These are phyloP conservation scores for Caenorhabditis sp. DNA, from an alignment of 2,888 invertebrate species.

Conservation along the genomic window DNA sequence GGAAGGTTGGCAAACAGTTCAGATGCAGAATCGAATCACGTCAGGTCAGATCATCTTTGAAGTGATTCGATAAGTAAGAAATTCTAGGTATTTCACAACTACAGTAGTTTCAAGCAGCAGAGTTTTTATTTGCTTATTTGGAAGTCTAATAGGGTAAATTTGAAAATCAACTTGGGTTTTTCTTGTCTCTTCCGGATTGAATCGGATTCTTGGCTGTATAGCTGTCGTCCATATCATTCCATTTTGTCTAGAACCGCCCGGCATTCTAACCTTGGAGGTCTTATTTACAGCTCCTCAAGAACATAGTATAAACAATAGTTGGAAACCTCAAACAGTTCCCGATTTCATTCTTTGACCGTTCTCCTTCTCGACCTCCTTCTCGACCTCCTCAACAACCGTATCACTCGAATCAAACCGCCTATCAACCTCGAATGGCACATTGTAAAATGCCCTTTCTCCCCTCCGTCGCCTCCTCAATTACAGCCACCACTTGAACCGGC, in stretches of 20 bases:
- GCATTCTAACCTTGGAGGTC: too few species aligned
- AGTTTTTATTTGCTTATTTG: too few species aligned
- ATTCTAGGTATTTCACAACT: constrained; percentile 32
- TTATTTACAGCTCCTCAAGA: too few species aligned
- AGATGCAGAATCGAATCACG: constrained; percentile 2
- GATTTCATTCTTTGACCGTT: constrained; percentile 8
- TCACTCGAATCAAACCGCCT: not conserved
- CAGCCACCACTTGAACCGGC: constrained; percentile 39
- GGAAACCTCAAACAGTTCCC: not conserved
- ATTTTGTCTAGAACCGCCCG: too few species aligned
- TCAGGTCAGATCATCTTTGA: constrained; percentile 39
- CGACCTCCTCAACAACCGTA: not conserved
- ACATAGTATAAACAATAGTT: too few species aligned
- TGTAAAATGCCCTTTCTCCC: constrained; percentile 33
- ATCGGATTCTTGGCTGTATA: too few species aligned
- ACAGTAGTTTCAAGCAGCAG: too few species aligned
- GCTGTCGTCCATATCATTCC: too few species aligned
- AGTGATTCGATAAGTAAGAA: constrained; percentile 36
- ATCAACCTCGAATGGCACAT: constrained; percentile 26
- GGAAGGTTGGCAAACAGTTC: constrained; percentile 54
- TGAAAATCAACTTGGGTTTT: too few species aligned
- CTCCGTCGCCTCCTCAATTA: constrained; percentile 9
- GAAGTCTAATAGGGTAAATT: too few species aligned
- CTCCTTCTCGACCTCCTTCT: not conserved
- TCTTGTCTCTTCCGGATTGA: too few species aligned